Percentiles rank a stretch among this genome's conserved stretches.
phyloP scores from a whole-genome alignment of 2,797 vertebrate species.

The Ambastaia sidthimunki region DNA sequence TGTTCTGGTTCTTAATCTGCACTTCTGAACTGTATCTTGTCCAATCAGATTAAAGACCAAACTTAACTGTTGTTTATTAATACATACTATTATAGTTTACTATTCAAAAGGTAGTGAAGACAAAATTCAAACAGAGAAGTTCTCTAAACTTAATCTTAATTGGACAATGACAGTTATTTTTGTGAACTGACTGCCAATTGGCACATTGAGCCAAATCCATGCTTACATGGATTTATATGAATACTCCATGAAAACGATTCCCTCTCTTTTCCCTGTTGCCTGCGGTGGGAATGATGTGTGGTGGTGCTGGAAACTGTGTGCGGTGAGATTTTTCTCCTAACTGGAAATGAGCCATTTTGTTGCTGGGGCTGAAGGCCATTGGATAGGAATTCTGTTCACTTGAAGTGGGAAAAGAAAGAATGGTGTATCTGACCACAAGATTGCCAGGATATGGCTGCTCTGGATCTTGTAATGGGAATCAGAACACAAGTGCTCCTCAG shows the following conservation, averaged over 20 bases:
- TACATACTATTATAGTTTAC: no score
- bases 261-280: slow-evolving; percentile 4
- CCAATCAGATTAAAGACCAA: no score
- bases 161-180: neutral
- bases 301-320: slow-evolving; percentile 41
- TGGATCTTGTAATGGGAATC: slow-evolving; percentile 58
- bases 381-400: slow-evolving; percentile 69
- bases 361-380: slow-evolving; percentile 59
- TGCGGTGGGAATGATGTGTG: slow-evolving; percentile 43
- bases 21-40: no score
- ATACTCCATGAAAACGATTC: slow-evolving; percentile 19
- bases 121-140: no score
- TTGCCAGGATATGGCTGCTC: slow-evolving; percentile 60
- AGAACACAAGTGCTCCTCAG: slow-evolving; percentile 47
- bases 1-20: no score
- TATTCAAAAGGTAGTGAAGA: neutral
- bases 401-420: slow-evolving; percentile 76
- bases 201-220: neutral
- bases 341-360: slow-evolving; percentile 54
- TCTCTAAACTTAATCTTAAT: neutral
- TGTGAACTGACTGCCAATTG: neutral
- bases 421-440: slow-evolving; percentile 66
- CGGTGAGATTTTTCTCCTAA: slow-evolving; percentile 35
- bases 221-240: slow-evolving; percentile 6
- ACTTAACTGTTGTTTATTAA: no score